Percentiles rank a stretch among this genome's conserved stretches.
phyloP scores from a whole-genome alignment of 1,140 invertebrate species.

The Drosophila nannoptera region DNA sequence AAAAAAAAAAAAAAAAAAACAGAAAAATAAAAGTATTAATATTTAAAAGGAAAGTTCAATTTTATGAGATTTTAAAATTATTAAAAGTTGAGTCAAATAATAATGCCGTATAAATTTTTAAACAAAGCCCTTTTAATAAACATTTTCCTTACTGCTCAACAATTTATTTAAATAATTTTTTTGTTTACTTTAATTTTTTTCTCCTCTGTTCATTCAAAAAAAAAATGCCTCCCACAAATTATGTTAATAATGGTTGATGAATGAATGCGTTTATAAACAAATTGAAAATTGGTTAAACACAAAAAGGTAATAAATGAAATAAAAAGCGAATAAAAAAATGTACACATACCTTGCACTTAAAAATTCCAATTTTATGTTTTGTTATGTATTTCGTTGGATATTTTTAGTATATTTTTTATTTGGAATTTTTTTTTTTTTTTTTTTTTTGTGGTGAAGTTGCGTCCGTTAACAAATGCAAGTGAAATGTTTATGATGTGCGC shows the following conservation, averaged over 20 bases:
- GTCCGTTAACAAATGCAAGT: constrained; percentile 30
- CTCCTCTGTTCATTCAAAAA: background rate
- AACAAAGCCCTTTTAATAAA: no score
- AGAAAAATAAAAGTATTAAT: background rate
- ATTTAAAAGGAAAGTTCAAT: background rate
- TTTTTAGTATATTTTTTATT: constrained; percentile 5
- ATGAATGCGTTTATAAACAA: constrained; percentile 10
- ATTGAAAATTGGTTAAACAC: constrained; percentile 14
- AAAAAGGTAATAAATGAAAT: constrained; percentile 27
- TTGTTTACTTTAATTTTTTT: background rate
- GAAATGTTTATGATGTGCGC: constrained; percentile 38
- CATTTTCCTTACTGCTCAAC: no score
- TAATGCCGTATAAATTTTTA: background rate
- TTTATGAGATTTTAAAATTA: no score
- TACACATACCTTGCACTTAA: constrained; percentile 75
- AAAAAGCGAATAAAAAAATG: constrained; percentile 60
- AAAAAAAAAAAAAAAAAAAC: background rate
- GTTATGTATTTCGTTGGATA: constrained; percentile 11
- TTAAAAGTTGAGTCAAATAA: no score
- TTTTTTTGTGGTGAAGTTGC: constrained; percentile 1
- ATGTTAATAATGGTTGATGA: constrained; percentile 5
- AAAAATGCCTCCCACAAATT: no score
- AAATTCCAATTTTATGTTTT: constrained; percentile 59
- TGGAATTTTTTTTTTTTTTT: constrained; percentile 20
- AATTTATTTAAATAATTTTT: no score